A percentile compares a stretch with the other conserved stretches of the same genome.
These are phyloP conservation scores for Perca flavescens DNA, from an alignment of 2,113 vertebrate genomes.

Conservation along the genomic window DNA sequence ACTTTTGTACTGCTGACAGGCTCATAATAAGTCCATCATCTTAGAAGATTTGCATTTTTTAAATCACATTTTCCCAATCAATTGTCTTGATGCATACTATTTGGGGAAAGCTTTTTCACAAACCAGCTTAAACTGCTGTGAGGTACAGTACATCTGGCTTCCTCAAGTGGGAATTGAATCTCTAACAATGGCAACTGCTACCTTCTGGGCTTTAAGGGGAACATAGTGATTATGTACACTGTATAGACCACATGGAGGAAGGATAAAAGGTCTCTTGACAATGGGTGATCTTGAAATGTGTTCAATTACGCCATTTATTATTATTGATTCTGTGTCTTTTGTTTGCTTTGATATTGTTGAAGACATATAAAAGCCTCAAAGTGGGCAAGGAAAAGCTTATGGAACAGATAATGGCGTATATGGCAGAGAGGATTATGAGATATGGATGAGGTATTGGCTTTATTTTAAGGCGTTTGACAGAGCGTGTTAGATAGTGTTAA, in stretches of 20 bases:
- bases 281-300: neutral
- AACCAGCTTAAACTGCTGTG: neutral
- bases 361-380: neutral
- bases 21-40: neutral
- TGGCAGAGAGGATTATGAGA: neutral
- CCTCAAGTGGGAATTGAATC: neutral
- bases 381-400: neutral
- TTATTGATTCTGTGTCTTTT: neutral
- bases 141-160: neutral
- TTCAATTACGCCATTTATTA: neutral
- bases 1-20: neutral
- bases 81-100: conserved; percentile 1
- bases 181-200: neutral
- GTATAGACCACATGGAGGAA: neutral
- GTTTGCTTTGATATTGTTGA: neutral
- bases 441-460: no score
- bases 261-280: no score
- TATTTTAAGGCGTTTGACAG: no score
- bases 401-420: neutral
- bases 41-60: neutral
- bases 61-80: neutral
- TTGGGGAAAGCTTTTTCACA: neutral
- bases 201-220: neutral
- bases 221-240: neutral
- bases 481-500: no score